These are phyloP conservation scores for Andricus grossulariae DNA, from an alignment of 1,140 invertebrate species.

Conservation along the genomic window DNA sequence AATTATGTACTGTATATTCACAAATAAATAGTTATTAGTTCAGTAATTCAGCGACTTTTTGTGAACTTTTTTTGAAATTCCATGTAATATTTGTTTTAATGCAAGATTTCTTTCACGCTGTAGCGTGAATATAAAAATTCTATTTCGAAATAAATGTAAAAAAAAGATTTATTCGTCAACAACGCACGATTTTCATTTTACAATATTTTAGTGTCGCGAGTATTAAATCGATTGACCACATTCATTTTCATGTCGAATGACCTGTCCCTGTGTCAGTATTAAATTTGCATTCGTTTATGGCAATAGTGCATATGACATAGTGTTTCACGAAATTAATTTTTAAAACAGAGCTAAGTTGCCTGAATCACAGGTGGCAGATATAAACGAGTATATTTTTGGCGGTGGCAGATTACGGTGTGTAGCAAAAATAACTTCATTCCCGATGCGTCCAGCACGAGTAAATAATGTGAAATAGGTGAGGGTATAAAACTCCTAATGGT, in stretches of 20 bases:
- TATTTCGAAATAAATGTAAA: not conserved
- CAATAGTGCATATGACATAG: not conserved
- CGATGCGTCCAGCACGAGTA: not conserved
- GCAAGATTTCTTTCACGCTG: too few species aligned
- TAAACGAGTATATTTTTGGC: not conserved
- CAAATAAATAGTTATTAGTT: too few species aligned
- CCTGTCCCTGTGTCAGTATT: not conserved
- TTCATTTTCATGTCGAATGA: conserved; percentile 1
- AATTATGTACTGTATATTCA: too few species aligned
- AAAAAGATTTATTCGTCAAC: not conserved
- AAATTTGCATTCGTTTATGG: not conserved
- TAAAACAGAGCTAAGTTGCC: not conserved
- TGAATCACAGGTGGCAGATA: conserved; percentile 1
- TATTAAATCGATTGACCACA: not conserved
- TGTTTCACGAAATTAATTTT: conserved; percentile 12
- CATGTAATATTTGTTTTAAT: too few species aligned
- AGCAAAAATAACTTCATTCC: conserved; percentile 13
- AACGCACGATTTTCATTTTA: not conserved
- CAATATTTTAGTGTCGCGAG: not conserved
- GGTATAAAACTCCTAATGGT: not conserved
- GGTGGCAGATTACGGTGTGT: not conserved
- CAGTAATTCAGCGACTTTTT: too few species aligned
- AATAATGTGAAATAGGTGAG: not conserved
- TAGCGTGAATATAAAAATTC: too few species aligned
- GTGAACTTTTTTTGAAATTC: too few species aligned